Conservation (phyloP, 2,113 vertebrate genomes). For the Cololabis saira region DNA sequence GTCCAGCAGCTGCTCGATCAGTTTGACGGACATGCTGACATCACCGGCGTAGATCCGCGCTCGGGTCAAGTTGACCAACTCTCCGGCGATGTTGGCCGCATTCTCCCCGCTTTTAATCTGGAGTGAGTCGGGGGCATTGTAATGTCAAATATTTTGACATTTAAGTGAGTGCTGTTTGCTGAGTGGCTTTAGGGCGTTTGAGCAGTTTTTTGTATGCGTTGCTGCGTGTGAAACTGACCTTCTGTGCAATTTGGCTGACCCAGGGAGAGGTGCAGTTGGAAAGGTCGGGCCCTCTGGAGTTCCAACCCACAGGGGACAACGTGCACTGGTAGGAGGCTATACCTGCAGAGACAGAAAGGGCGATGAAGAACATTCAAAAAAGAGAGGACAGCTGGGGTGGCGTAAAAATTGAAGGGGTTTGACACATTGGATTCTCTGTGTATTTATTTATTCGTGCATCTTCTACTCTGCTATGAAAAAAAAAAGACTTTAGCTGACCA, state of each 20-base stretch:
- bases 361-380: constrained; percentile 15
- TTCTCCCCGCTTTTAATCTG: constrained; percentile 98
- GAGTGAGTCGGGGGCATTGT: constrained; percentile 43
- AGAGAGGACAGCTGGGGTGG: not conserved
- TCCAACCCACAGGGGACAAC: constrained; percentile 86
- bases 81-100: constrained; percentile 91
- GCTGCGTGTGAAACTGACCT: constrained; percentile 76
- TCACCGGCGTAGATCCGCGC: constrained; percentile 94
- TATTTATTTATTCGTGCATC: no score
- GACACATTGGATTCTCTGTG: no score
- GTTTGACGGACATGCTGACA: constrained; percentile 91
- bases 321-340: constrained; percentile 91
- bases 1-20: constrained; percentile 93
- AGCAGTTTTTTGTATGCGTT: constrained; percentile 20
- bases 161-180: constrained; percentile 49
- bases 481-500: no score
- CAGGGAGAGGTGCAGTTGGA: constrained; percentile 93
- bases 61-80: constrained; percentile 91
- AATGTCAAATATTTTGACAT: constrained; percentile 73
- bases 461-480: no score
- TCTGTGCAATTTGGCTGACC: constrained; percentile 93
- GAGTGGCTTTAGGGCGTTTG: constrained; percentile 46
- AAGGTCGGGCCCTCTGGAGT: constrained; percentile 89
- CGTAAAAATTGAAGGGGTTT: no score
- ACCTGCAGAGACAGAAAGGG: constrained; percentile 74